Conservation (phyloP, 2,797 vertebrate species). For the Chlorospingus semifuscus region DNA sequence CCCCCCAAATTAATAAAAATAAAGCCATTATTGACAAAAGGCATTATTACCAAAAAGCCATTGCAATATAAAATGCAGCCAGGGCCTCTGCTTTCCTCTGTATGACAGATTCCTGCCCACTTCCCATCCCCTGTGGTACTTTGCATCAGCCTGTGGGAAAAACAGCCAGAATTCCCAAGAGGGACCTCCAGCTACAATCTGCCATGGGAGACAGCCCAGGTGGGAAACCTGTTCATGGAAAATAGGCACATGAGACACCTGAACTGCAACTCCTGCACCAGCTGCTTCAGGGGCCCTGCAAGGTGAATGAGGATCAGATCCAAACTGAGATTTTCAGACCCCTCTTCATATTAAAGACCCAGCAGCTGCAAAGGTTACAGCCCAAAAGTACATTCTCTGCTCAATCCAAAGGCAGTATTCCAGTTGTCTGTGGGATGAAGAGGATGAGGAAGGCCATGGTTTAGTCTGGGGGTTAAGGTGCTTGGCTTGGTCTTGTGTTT, state of each 20-base stretch:
- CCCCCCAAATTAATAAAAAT: fast-evolving
- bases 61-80: not conserved
- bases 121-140: not conserved
- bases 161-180: not conserved
- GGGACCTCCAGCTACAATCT: slow-evolving; percentile 25
- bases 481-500: not conserved
- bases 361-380: not conserved
- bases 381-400: not conserved
- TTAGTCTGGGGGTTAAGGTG: not conserved
- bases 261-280: not conserved
- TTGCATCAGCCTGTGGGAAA: slow-evolving; percentile 62
- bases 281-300: not conserved
- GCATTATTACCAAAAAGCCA: not conserved
- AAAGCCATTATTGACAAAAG: not conserved
- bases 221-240: slow-evolving; percentile 55
- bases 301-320: not conserved
- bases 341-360: not conserved
- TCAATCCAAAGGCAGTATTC: not conserved
- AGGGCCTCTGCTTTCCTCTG: not conserved
- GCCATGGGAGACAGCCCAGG: slow-evolving; percentile 24
- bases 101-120: not conserved
- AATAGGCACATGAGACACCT: slow-evolving; percentile 28
- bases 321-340: not conserved
- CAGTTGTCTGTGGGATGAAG: not conserved
- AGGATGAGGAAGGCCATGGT: fast-evolving